Evolutionary conservation across 1,140 invertebrate species (phyloP).

Genomic region (Leptinotarsa defecta): DNA sequence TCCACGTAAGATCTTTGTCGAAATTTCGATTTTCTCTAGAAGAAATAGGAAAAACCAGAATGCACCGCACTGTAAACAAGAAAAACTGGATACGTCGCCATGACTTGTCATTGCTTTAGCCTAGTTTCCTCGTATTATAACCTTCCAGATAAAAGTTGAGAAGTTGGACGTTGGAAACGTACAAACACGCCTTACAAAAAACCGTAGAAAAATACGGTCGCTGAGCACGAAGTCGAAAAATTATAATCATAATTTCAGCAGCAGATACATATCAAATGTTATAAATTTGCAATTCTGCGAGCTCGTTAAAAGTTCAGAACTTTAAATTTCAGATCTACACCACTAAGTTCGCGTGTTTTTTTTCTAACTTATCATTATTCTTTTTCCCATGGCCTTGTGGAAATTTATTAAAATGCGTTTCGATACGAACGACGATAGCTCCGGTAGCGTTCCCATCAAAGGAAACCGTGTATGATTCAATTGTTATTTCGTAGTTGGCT

Average conservation of each 20-base stretch:
- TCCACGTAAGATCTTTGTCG: too few relatives aligned
- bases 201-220: conserved; percentile 30
- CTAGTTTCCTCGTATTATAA: too few relatives aligned
- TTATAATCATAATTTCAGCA: conserved; percentile 48
- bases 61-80: too few relatives aligned
- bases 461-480: conserved; percentile 18
- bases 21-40: too few relatives aligned
- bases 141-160: too few relatives aligned
- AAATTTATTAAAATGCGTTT: conserved; percentile 37
- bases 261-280: conserved; percentile 48
- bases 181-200: background rate
- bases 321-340: conserved; percentile 40
- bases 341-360: conserved; percentile 37
- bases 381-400: conserved; percentile 44
- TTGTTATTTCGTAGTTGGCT: conserved; percentile 23
- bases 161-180: background rate
- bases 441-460: conserved; percentile 19
- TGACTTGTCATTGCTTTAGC: too few relatives aligned
- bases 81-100: too few relatives aligned
- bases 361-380: conserved; percentile 44
- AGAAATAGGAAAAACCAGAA: too few relatives aligned
- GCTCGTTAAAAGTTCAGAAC: conserved; percentile 40
- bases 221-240: conserved; percentile 44
- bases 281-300: conserved; percentile 47
- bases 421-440: conserved; percentile 28